A percentile compares a stretch with the other conserved stretches of the same genome.
Conservation (phyloP, 1,140 invertebrate species). For the Nasonia vitripennis region DNA sequence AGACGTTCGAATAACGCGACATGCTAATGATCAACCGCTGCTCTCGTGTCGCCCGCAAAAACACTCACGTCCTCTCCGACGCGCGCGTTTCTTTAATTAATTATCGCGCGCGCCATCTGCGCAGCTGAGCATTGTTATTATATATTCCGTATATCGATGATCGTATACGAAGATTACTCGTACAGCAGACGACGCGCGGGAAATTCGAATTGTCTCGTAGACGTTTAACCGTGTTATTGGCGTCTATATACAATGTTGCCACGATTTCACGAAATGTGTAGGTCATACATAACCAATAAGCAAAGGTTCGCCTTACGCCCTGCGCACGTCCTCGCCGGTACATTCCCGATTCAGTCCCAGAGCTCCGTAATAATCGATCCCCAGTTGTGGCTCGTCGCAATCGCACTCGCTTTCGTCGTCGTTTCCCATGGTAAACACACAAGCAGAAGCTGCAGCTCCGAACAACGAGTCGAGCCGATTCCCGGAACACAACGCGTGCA, state of each 20-base stretch:
- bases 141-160: too few relatives aligned
- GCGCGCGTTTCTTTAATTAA: conserved; percentile 27
- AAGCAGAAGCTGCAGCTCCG: neutral
- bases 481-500: neutral
- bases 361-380: conserved; percentile 88
- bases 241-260: neutral
- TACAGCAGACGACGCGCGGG: conserved; percentile 19
- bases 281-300: neutral
- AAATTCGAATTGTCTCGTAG: conserved; percentile 28
- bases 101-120: conserved; percentile 14
- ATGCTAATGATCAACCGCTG: neutral
- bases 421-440: neutral
- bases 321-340: conserved; percentile 83
- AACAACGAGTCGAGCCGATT: neutral
- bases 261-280: too few relatives aligned
- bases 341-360: conserved; percentile 81
- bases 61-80: neutral
- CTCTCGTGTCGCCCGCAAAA: neutral
- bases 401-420: neutral
- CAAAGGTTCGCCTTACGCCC: conserved; percentile 76
- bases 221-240: too few relatives aligned
- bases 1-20: neutral
- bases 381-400: conserved; percentile 56
- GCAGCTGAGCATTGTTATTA: neutral
- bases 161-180: neutral